A percentile compares a stretch with the other conserved stretches of the same genome.
These are phyloP conservation scores for Colletes latitarsis DNA, from an alignment of 1,140 invertebrate species.

Conservation along the genomic window DNA sequence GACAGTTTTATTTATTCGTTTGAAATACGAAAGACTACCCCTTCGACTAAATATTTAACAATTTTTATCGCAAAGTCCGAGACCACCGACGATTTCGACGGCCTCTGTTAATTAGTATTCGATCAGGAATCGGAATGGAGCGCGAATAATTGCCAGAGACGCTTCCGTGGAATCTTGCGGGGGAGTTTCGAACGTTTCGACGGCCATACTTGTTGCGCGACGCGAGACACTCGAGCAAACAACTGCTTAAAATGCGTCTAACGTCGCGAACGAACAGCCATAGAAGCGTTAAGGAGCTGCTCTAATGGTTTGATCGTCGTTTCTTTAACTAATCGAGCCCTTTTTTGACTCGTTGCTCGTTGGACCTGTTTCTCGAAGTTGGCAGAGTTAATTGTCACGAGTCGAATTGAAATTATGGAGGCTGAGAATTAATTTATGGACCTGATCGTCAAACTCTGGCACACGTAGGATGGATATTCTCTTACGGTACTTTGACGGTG, in stretches of 20 bases:
- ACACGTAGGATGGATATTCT: too few relatives aligned
- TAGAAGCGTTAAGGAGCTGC: background rate
- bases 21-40: too few relatives aligned
- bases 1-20: background rate
- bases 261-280: background rate
- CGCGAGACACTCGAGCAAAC: background rate
- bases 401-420: too few relatives aligned
- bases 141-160: background rate
- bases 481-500: too few relatives aligned
- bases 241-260: conserved; percentile 25
- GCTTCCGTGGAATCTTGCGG: background rate
- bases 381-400: too few relatives aligned
- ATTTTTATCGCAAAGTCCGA: background rate
- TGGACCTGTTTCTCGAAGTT: too few relatives aligned
- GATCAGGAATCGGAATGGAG: background rate
- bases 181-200: background rate
- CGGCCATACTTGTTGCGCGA: conserved; percentile 29
- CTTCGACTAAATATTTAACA: background rate
- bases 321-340: too few relatives aligned
- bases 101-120: background rate
- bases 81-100: background rate
- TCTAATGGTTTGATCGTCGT: too few relatives aligned
- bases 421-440: too few relatives aligned
- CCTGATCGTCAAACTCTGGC: too few relatives aligned
- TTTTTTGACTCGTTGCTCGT: too few relatives aligned